Conservation (phyloP, 2,797 vertebrate genomes). For the Brachyrhaphis roseni region DNA sequence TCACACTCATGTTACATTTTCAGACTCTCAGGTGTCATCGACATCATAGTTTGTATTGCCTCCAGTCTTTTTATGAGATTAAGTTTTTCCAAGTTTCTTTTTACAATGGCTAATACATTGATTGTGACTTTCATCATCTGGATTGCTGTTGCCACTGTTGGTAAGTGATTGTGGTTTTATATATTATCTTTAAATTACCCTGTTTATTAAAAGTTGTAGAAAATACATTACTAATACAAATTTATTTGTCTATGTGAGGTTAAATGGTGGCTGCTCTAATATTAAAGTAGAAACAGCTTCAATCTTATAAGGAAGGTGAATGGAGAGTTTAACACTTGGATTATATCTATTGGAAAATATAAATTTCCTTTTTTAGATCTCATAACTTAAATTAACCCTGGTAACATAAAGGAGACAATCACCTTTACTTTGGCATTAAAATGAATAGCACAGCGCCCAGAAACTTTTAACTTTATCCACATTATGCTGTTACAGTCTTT, state of each 20-base stretch:
- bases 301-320: too few species aligned
- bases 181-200: background rate
- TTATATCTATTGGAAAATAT: too few species aligned
- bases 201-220: background rate
- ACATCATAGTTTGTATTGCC: background rate
- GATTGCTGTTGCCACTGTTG: slow-evolving; percentile 28
- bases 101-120: slow-evolving; percentile 42
- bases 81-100: background rate
- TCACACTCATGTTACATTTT: slow-evolving; percentile 12
- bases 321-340: too few species aligned
- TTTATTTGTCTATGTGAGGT: background rate
- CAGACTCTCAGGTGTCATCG: background rate
- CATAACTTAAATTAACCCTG: background rate
- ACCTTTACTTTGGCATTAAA: background rate
- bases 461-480: too few species aligned
- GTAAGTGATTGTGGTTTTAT: slow-evolving; percentile 40
- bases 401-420: background rate
- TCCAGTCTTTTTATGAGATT: slow-evolving; percentile 1
- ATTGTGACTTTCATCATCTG: slow-evolving; percentile 29
- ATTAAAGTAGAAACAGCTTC: too few species aligned
- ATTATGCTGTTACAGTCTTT: too few species aligned
- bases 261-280: background rate
- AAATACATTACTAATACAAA: background rate
- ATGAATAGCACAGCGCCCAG: too few species aligned
- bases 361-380: background rate